Conservation (phyloP, 2,797 vertebrate genomes). For the Apogon hyalosoma region DNA sequence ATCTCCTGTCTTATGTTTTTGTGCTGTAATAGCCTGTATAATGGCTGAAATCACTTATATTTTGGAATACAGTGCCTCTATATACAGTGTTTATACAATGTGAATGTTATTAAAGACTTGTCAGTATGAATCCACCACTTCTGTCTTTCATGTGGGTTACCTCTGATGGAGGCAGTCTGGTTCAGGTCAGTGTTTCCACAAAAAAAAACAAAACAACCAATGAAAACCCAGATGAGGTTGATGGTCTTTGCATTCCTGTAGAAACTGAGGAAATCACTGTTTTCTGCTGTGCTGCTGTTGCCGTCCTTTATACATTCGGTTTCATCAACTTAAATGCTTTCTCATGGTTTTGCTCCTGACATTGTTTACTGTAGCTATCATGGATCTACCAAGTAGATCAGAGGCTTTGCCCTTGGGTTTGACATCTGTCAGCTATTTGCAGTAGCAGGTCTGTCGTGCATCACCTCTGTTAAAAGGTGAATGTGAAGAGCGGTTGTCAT, state of each 20-base stretch:
- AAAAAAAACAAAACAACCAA: neutral
- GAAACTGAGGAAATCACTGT: conserved; percentile 17
- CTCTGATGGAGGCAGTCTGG: conserved; percentile 25
- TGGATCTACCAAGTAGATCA: conserved; percentile 42
- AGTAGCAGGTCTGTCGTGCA: conserved; percentile 21
- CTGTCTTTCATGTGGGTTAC: conserved; percentile 46
- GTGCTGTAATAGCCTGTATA: neutral
- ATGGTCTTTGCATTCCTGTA: conserved; percentile 35
- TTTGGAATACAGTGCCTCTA: neutral
- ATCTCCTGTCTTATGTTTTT: neutral
- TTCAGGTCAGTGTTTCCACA: conserved; percentile 30
- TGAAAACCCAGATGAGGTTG: conserved; percentile 41
- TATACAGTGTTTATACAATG: conserved; percentile 1
- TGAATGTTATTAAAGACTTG: conserved; percentile 28
- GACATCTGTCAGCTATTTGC: conserved; percentile 65
- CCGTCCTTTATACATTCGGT: conserved; percentile 13
- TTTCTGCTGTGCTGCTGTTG: conserved; percentile 11
- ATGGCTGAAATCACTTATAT: neutral
- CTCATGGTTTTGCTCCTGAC: conserved; percentile 20
- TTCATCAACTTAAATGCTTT: conserved; percentile 25
- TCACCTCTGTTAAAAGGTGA: conserved; percentile 17
- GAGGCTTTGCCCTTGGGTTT: conserved; percentile 25
- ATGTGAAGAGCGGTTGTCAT: conserved; percentile 20
- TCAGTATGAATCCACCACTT: conserved; percentile 7
- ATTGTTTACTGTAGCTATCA: conserved; percentile 24